Evolutionary conservation across 2,113 vertebrate genomes (phyloP).

Genomic region (Physeter macrocephalus): DNA sequence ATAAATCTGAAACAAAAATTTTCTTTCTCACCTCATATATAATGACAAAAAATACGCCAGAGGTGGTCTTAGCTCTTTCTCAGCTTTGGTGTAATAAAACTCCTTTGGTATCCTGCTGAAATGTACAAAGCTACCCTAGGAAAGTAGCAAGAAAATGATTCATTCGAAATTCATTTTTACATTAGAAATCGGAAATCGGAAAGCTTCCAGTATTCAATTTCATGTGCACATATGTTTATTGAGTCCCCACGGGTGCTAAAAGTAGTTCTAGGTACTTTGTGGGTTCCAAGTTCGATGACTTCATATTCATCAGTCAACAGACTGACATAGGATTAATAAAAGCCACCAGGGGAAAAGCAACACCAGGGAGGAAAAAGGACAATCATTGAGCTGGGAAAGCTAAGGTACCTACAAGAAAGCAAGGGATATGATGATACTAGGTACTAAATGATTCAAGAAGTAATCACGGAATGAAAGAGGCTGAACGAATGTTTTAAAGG

Average conservation of each 20-base stretch:
- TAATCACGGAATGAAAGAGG: not conserved
- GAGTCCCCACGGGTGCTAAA: not conserved
- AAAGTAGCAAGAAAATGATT: not conserved
- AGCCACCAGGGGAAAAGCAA: not conserved
- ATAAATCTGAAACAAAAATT: not conserved
- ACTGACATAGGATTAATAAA: not conserved
- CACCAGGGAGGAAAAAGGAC: fast-evolving
- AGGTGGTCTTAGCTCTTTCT: not conserved
- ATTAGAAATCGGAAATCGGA: not conserved
- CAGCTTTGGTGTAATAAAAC: not conserved
- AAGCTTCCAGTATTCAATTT: not conserved
- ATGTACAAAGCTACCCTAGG: not conserved
- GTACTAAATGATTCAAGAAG: not conserved
- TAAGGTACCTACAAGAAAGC: not conserved
- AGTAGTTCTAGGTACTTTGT: not conserved
- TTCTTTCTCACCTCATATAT: not conserved
- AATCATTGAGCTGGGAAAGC: not conserved
- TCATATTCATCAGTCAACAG: not conserved
- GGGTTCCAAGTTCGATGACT: not conserved
- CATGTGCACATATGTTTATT: not conserved
- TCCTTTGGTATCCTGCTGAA: not conserved
- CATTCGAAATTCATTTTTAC: not conserved
- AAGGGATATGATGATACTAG: not conserved
- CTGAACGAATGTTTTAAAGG: not conserved
- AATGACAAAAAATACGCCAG: not conserved